Evolutionary conservation across 1,140 invertebrate genomes (phyloP).

Genomic region (Harlomillsia oculata): DNA sequence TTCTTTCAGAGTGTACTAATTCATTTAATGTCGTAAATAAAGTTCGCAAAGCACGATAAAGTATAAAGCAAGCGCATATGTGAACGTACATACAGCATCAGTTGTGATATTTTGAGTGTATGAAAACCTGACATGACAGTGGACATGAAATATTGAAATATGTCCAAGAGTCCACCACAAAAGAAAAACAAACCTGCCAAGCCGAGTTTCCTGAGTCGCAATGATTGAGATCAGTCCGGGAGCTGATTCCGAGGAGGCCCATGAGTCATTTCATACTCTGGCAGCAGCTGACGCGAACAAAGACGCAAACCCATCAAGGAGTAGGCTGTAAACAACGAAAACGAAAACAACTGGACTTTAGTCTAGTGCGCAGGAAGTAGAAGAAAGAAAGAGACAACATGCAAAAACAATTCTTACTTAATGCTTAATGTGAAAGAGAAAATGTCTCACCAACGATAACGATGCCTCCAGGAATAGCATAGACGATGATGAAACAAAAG

Average conservation of each 20-base stretch:
- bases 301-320: slow-evolving; percentile 59
- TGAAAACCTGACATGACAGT: too few species aligned
- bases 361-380: too few species aligned
- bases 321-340: slow-evolving; percentile 45
- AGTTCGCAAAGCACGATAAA: too few species aligned
- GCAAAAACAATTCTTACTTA: neutral
- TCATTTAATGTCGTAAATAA: too few species aligned
- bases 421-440: neutral
- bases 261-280: slow-evolving; percentile 37
- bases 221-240: slow-evolving; percentile 17
- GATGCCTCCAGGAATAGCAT: slow-evolving; percentile 60
- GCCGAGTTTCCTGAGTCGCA: slow-evolving; percentile 29
- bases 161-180: too few species aligned
- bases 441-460: slow-evolving; percentile 45
- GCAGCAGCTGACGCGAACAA: slow-evolving; percentile 49
- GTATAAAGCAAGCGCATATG: too few species aligned
- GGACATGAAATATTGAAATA: too few species aligned
- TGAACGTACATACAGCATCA: too few species aligned
- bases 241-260: slow-evolving; percentile 12
- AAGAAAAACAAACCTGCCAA: slow-evolving; percentile 31
- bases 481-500: slow-evolving; percentile 59
- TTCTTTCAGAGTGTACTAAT: too few species aligned
- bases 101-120: too few species aligned
- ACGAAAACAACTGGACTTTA: slow-evolving; percentile 2
- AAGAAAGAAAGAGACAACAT: neutral